Conservation (phyloP, 2,113 vertebrate species). For the Chrysemys picta region DNA sequence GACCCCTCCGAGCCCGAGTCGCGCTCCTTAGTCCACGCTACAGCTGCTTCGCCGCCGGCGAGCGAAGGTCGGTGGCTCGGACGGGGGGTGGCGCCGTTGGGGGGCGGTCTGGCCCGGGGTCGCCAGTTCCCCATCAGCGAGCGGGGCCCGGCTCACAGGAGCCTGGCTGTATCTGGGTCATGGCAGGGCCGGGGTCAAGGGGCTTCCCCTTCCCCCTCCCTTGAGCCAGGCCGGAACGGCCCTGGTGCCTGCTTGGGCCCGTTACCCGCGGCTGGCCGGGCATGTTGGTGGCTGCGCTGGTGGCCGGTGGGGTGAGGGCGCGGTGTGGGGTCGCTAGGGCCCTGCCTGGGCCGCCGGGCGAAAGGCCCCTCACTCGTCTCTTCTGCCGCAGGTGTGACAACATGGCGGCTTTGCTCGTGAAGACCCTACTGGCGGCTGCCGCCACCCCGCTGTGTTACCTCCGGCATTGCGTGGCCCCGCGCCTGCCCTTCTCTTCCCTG, state of each 20-base stretch:
- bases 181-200: fast-evolving
- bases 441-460: conserved; percentile 60
- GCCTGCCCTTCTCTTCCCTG: neutral
- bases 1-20: fast-evolving
- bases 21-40: neutral
- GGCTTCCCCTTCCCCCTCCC: neutral
- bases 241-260: too few species aligned
- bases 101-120: neutral
- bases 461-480: neutral
- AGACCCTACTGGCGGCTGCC: conserved; percentile 58
- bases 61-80: fast-evolving
- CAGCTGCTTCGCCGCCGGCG: fast-evolving
- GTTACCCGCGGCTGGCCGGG: too few species aligned
- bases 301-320: fast-evolving
- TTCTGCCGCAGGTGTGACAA: neutral
- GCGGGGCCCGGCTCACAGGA: neutral
- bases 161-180: fast-evolving
- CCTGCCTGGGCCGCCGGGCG: fast-evolving
- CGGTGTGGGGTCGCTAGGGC: fast-evolving
- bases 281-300: too few species aligned
- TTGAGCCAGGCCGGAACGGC: too few species aligned
- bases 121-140: too few species aligned
- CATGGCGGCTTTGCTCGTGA: conserved; percentile 79
- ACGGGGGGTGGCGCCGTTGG: fast-evolving
- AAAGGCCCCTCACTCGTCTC: neutral